Base-by-base conservation (phyloP, 2,888 invertebrate species). In the Netelia melanura region DNA sequence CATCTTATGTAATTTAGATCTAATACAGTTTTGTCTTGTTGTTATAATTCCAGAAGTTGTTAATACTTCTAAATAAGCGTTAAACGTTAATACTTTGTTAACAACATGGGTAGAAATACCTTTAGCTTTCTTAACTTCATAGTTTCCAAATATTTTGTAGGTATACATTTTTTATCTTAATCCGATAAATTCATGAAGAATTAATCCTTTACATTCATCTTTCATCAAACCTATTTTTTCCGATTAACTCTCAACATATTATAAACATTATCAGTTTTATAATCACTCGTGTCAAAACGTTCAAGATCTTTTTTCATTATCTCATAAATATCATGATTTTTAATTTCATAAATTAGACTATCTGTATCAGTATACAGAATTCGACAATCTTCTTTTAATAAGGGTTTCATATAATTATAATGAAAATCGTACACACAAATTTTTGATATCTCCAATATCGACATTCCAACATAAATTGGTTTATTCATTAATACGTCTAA, bases 321-420 rank as follows among this genome's bases (percentile, higher is more conserved):
- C 17, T 76, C 72, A 87, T 94, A 94, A 52, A 94, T 68, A 85
- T 94, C 91, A 3, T 88, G 84, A 14, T 89, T 91, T 52, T 85
- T 70, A 8, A 94, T 89, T 43, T 89, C 74, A 23, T 90, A 83
- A 11, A 91, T 89, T n/a, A 91, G 86, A 48, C 74, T 76, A 25
- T 76, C 74, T 5, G 86, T 87, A 54, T 88, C 88, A 9, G 72
- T 86, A 48, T 88, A 88, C 9, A 87, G 78, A 25, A 89, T 17
- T 68, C 77, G 85, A 81, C 70, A 58, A 68, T 54, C 54, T n/a
- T 84, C 43, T 52, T 62, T 54, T 65, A 87, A 90, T 58, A 75
- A 52, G 3, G 58, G 25, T 30, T 52, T 61, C 74, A 90, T 75
- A 11, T 76, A 68, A 30, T 5, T 30, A 5, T 30, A 30, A 30